Evolutionary conservation across 2,797 vertebrate genomes (phyloP).

Genomic region (Lates japonicus): DNA sequence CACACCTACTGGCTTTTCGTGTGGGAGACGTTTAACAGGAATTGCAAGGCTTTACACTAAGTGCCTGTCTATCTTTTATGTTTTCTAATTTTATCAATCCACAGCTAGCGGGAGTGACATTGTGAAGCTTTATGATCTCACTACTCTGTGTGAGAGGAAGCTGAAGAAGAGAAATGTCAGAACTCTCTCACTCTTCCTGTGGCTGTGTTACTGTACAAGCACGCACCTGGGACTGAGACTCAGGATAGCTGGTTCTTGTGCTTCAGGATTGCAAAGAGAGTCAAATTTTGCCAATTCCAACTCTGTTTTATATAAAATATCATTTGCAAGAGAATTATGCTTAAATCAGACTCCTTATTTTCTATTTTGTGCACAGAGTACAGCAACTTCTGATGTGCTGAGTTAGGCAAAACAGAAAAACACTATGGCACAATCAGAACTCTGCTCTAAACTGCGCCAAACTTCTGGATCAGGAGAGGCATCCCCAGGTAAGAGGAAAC

Average conservation of each 20-base stretch:
- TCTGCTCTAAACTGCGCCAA: constrained; percentile 96
- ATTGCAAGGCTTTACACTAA: background rate
- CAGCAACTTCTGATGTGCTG: constrained; percentile 97
- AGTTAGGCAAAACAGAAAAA: constrained; percentile 94
- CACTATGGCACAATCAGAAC: constrained; percentile 96
- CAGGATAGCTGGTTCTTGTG: background rate
- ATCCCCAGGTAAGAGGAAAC: constrained; percentile 90
- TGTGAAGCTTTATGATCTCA: constrained; percentile 99
- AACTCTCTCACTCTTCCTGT: constrained; percentile 99
- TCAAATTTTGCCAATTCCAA: background rate
- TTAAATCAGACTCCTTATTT: background rate
- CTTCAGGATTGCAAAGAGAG: background rate
- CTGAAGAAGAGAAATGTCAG: constrained; percentile 97
- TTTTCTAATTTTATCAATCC: constrained; percentile 45
- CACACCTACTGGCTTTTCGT: constrained; percentile 99
- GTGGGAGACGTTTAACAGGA: constrained; percentile 74
- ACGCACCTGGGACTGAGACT: constrained; percentile 54
- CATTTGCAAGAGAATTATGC: background rate
- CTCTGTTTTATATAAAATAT: background rate
- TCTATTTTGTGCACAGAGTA: constrained; percentile 85
- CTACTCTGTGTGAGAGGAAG: constrained; percentile 97
- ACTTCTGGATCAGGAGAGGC: constrained; percentile 93
- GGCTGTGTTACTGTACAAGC: constrained; percentile 97
- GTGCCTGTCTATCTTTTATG: background rate
- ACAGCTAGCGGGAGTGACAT: constrained; percentile 98